Evolutionary conservation across 2,113 vertebrate genomes (phyloP), one percentile per base, ranked within the genome.

Genomic region (Seriola aureovittata): DNA sequence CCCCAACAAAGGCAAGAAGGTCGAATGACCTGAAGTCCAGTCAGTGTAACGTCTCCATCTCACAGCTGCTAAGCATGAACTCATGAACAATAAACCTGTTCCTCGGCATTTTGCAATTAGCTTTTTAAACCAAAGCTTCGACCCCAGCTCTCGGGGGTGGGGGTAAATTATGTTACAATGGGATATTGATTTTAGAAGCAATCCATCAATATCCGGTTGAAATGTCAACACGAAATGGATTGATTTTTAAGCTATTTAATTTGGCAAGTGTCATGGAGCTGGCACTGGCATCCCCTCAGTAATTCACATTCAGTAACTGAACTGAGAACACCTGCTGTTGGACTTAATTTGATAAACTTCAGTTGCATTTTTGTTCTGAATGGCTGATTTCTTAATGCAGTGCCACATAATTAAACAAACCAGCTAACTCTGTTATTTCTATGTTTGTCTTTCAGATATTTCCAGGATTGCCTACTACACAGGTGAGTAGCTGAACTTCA

Each of bases 401-500:
- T 40, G 36, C 7, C 29, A 38, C 9, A 21, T 58, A 16, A 21
- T 52, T 19, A 55, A 5, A 77, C 76, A 48, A 57, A 66, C 5
- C n/a, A 36, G 68, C 78, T 93, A 55, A 93, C 76, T 44, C 10
- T 81, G 14, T 81, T 60, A n/a, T 88, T 66, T 88, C 36, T 93
- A 7, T 79, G 17, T 63, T 75, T 81, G 54, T 93, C 80, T 94
- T 94, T 86, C 95, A 97, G 97, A 95, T 96, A 97, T 97, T 96
- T 96, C 96, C 91, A 96, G 96, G 93, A 95, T 96, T 95, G 86
- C 89, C 71, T 96, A 95, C 94, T 96, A 96, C 92, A 94, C 96
- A 95, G 96, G 97, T 97, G 93, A 96, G 96, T 80, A 66, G 13
- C 11, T 80, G 23, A 80, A 42, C 10, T 34, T 38, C 13, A 5